phyloP scores from a whole-genome alignment of 2,797 vertebrate species.

The Chelmon rostratus region DNA sequence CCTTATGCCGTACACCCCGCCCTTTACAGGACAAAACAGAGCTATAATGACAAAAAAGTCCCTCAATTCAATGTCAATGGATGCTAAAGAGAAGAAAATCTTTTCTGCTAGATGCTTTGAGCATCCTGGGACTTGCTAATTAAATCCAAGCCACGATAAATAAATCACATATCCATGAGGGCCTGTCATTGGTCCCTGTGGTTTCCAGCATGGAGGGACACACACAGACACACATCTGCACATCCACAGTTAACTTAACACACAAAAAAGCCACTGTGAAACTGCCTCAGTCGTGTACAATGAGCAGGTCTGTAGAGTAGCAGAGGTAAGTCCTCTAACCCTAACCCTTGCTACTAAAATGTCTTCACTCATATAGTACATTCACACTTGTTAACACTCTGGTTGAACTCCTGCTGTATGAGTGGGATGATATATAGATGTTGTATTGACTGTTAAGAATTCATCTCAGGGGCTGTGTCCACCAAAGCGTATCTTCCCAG shows the following conservation, averaged over 20 bases:
- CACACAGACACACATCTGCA: background rate
- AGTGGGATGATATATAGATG: no score
- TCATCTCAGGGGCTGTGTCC: no score
- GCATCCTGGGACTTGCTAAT: slow-evolving; percentile 37
- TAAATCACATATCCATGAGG: slow-evolving; percentile 43
- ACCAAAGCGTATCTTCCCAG: no score
- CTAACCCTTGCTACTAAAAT: no score
- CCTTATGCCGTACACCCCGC: background rate
- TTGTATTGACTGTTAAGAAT: no score
- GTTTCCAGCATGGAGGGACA: slow-evolving; percentile 42
- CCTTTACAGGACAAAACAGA: background rate
- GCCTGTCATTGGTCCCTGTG: slow-evolving; percentile 50
- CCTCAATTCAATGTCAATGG: background rate
- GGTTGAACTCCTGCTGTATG: no score
- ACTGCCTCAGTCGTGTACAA: background rate
- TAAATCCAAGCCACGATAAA: slow-evolving; percentile 20
- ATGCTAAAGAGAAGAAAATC: background rate
- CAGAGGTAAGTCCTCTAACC: background rate
- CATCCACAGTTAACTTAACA: slow-evolving; percentile 15
- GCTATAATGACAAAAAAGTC: background rate
- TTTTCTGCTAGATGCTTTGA: slow-evolving; percentile 13
- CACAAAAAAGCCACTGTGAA: background rate
- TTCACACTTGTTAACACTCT: no score
- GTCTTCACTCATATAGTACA: no score
- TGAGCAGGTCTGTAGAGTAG: background rate